phyloP scores from a whole-genome alignment of 2,797 vertebrate genomes.

The Stomatorhinus walkeri region DNA sequence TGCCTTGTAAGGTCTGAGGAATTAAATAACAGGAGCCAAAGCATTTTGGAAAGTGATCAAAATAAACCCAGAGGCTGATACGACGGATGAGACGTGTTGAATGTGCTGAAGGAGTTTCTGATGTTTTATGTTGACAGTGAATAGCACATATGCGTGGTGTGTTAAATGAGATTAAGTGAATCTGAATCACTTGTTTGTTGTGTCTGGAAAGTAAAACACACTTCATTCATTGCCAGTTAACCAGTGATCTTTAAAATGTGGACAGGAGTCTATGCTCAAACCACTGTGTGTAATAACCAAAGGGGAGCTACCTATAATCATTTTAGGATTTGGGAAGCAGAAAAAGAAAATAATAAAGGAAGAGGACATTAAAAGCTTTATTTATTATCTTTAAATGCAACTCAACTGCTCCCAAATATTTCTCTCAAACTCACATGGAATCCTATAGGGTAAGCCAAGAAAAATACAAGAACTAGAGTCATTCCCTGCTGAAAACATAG shows the following conservation, averaged over 20 bases:
- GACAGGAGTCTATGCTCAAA: not conserved
- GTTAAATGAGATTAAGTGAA: not conserved
- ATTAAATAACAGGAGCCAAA: constrained; percentile 1
- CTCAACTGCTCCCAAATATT: not conserved
- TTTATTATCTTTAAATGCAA: constrained; percentile 13
- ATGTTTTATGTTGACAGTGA: not conserved
- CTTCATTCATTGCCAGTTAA: not conserved
- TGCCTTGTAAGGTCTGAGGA: constrained; percentile 1
- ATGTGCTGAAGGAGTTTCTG: not conserved
- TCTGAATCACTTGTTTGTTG: not conserved
- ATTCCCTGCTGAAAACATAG: constrained; percentile 8
- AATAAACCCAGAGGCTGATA: constrained; percentile 4
- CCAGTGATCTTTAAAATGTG: not conserved
- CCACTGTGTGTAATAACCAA: not conserved
- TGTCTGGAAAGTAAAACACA: not conserved
- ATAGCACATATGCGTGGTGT: not conserved
- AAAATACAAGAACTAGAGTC: constrained; percentile 8
- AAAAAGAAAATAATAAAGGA: not conserved
- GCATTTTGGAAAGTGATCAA: constrained; percentile 17
- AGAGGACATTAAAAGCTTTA: not conserved
- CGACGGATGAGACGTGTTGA: not conserved
- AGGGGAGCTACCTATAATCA: not conserved
- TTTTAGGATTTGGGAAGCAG: not conserved
- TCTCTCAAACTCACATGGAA: constrained; percentile 2
- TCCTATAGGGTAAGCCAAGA: constrained; percentile 10